Evolutionary conservation across 92 coral and sea anemone species (phyloP), one percentile per base, ranked within the genome.

Genomic region (Epizoanthus rinbou): DNA sequence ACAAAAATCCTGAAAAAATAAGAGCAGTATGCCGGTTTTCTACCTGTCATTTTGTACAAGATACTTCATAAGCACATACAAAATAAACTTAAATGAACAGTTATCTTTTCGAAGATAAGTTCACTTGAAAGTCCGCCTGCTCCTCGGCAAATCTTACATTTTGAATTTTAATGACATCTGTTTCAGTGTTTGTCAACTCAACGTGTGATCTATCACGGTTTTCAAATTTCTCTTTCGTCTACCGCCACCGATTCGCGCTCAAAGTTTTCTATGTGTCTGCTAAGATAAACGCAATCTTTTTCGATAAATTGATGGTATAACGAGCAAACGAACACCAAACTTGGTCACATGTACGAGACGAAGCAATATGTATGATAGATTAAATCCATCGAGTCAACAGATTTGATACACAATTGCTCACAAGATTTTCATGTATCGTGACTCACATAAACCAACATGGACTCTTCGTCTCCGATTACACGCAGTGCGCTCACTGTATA

Each of bases 381-480:
- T 47, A 21, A 57, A 41, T 63, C 69, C 57, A 18, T 43, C 70
- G 37, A 62, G 72, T 62, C 71, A 60, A 78, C 71, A 78, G 82
- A 78, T 78, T 60, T 41, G 69, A 78, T 21, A 78, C 70, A 78
- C n/a, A 74, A 54, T 74, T 76, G 45, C 28, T 52, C 62, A 13
- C 79, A 73, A 22, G 7, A 22, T 78, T 78, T 76, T 41, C 15
- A 10, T 56, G 18, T 78, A 37, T 78, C 82, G 82, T 78, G 82
- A 78, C 70, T 21, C n/a, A 57, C 41, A 2, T 0, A 50, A 59
- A 9, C 22, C 54, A 76, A 41, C 69, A 78, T 78, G 82, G 82
- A 14, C 13, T 22, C 59, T 63, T 43, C 41, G 19, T 21, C 82
- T 78, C 70, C 21, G 28, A 63, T 78, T 63, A 39, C 82, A 62